Evolutionary conservation across 64 coral and sea anemone genomes (phyloP), one percentile per base, ranked within the genome.

Genomic region (Actinia tenebrosa): DNA sequence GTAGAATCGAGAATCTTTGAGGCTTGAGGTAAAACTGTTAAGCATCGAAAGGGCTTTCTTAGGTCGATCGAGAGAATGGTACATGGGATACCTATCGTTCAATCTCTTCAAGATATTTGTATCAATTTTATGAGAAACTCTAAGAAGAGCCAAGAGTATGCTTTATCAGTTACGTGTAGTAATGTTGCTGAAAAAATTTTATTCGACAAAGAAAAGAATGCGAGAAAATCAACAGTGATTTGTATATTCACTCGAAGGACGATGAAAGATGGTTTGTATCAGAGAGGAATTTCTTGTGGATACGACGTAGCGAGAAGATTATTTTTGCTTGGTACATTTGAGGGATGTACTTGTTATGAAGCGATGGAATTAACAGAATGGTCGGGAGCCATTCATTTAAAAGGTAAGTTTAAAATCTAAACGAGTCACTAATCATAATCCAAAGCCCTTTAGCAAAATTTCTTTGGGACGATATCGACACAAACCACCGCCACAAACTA

Each of bases 101-200:
- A 22, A 20, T 61, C 85, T 26, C 86, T 92, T 37, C 86, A 92
- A 56, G 81, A 83, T 45, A 83, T 88, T 8, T 92, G 91, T n/a
- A 92, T 88, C 66, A 25, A 61, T 4, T 92, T 77, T 80, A 88
- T 92, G 86, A 88, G 77, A 78, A 84, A 82, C 20, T 92, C 91
- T 10, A 77, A 88, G 11, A 68, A 82, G 23, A 77, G 82, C 23
- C 22, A 53, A 45, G 86, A 92, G 53, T 92, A 92, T 53, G 80
- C 86, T 16, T 19, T 92, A 1, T 77, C 79, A 2, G 68, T 92
- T 16, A 44, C 50, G 15, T 44, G 44, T 18, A 61, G 86, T 14
- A 52, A 55, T 45, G 69, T 88, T 20, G 91, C 91, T 26, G 56
- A 64, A 17, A 62, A 91, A 11, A 87, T 92, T 27, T 88, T 46